A percentile compares a stretch with the other conserved stretches of the same genome.
Evolutionary conservation across 2,888 invertebrate species (phyloP).

Genomic region (Anthophora plumipes): DNA sequence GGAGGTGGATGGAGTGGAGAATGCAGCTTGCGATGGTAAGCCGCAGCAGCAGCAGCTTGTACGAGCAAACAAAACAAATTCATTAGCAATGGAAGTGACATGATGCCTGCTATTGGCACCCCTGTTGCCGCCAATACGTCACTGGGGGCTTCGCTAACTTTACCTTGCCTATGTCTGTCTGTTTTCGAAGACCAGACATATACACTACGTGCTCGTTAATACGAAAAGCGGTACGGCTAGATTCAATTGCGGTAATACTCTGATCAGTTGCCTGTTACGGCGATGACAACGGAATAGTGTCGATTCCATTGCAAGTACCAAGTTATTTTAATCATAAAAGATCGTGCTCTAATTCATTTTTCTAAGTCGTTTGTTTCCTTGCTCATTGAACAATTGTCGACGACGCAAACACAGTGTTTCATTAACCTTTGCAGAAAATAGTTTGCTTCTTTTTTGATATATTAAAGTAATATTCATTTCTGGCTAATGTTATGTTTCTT

Average conservation of each 20-base stretch:
- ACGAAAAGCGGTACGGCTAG: conserved; percentile 68
- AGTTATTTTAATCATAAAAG: conserved; percentile 49
- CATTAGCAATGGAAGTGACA: conserved; percentile 88
- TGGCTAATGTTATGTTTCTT: conserved; percentile 22
- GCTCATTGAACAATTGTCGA: conserved; percentile 52
- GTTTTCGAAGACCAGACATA: conserved; percentile 71
- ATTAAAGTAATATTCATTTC: conserved; percentile 23
- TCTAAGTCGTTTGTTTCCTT: conserved; percentile 61
- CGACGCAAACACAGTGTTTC: conserved; percentile 23
- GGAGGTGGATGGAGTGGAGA: conserved; percentile 82
- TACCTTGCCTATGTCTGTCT: conserved; percentile 78
- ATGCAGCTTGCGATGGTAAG: conserved; percentile 83
- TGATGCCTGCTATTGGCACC: conserved; percentile 85
- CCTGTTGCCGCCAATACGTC: conserved; percentile 81
- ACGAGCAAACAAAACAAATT: conserved; percentile 86
- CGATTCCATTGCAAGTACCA: conserved; percentile 62
- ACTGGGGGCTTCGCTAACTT: conserved; percentile 83
- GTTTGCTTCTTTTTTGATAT: conserved; percentile 25
- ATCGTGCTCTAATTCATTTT: conserved; percentile 37
- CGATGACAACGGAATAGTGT: conserved; percentile 52
- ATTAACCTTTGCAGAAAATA: conserved; percentile 4
- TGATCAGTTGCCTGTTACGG: conserved; percentile 65
- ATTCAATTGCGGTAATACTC: conserved; percentile 64
- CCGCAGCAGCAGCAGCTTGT: conserved; percentile 84
- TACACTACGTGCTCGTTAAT: conserved; percentile 57